A percentile compares a stretch with the other conserved stretches of the same genome.
Evolutionary conservation across 1,140 invertebrate genomes (phyloP).

Genomic region (Calosoma granatense): DNA sequence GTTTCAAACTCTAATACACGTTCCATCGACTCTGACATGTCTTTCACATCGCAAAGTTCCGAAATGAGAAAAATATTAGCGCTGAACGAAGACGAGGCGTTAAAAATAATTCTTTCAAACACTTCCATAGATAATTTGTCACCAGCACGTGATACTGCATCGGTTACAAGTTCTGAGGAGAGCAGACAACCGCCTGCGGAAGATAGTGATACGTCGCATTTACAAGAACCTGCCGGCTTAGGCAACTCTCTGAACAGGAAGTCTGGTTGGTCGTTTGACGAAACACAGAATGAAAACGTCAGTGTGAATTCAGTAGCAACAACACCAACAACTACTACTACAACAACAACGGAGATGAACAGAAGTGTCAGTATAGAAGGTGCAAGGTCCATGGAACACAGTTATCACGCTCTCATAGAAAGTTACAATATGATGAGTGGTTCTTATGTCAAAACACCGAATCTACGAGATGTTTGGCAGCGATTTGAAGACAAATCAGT

Average conservation of each 20-base stretch:
- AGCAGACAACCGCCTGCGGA: neutral
- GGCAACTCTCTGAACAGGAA: slow-evolving; percentile 57
- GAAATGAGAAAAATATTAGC: slow-evolving; percentile 39
- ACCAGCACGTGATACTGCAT: slow-evolving; percentile 8
- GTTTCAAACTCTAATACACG: slow-evolving; percentile 27
- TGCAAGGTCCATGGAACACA: slow-evolving; percentile 28
- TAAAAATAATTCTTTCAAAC: slow-evolving; percentile 51
- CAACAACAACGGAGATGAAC: slow-evolving; percentile 24
- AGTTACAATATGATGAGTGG: slow-evolving; percentile 42
- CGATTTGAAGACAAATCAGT: slow-evolving; percentile 20
- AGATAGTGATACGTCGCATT: neutral
- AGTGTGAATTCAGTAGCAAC: slow-evolving; percentile 3
- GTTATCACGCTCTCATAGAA: slow-evolving; percentile 42
- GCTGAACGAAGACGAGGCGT: slow-evolving; percentile 50
- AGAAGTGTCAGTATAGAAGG: slow-evolving; percentile 12
- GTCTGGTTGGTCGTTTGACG: slow-evolving; percentile 59
- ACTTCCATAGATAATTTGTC: neutral
- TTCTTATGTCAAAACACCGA: slow-evolving; percentile 41
- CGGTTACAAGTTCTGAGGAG: neutral
- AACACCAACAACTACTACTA: no score
- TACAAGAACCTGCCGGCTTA: slow-evolving; percentile 21
- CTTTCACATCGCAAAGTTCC: slow-evolving; percentile 33
- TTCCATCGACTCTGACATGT: slow-evolving; percentile 26
- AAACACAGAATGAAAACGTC: slow-evolving; percentile 26
- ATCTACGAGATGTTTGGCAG: slow-evolving; percentile 47